Evolutionary conservation across 2,797 vertebrate genomes (phyloP).

Genomic region (Rhinella marina): DNA sequence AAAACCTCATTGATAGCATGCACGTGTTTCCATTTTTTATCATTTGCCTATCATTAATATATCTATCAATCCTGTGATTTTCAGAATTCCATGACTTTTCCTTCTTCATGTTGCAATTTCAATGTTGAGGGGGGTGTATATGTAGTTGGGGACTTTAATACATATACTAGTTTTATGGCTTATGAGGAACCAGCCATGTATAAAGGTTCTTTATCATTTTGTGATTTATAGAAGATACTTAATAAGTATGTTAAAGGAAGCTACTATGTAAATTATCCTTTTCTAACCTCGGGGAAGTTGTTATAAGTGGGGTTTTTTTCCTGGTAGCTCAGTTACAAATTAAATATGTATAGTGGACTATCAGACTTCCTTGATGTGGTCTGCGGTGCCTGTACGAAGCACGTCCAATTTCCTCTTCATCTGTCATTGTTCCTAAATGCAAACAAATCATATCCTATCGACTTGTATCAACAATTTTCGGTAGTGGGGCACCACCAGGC

Average conservation of each 20-base stretch:
- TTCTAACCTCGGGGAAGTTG: background rate
- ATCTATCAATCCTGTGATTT: too few species aligned
- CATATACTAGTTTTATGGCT: too few species aligned
- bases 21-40: too few species aligned
- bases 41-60: too few species aligned
- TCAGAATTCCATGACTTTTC: too few species aligned
- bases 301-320: constrained; percentile 1
- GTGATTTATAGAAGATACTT: background rate
- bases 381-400: background rate
- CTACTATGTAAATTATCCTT: background rate
- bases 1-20: too few species aligned
- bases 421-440: constrained; percentile 6
- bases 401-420: constrained; percentile 50
- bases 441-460: constrained; percentile 57
- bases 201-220: background rate
- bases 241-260: background rate
- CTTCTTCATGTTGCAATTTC: too few species aligned
- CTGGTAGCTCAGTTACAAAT: constrained; percentile 7
- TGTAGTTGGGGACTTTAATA: too few species aligned
- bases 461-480: constrained; percentile 31
- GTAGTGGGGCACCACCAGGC: background rate
- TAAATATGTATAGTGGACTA: constrained; percentile 37
- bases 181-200: background rate
- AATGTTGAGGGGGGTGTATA: too few species aligned
- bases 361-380: constrained; percentile 50